Base-by-base conservation (phyloP, 2,113 vertebrate genomes). In the Ginglymostoma cirratum region DNA sequence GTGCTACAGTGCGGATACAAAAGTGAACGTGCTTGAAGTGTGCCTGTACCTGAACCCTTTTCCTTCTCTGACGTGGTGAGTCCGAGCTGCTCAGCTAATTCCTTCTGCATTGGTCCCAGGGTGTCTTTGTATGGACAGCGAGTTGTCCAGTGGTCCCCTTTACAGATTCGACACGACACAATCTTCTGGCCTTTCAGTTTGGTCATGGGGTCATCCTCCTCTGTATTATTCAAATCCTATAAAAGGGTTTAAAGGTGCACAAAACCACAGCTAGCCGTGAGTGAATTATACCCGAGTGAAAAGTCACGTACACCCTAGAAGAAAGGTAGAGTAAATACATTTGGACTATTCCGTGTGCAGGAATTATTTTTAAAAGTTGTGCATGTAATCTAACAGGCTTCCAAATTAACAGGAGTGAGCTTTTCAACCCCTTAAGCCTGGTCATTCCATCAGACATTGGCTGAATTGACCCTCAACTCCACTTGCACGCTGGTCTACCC, bases 121-220 rank as follows among this genome's bases (percentile, higher is more conserved):
- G 99, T 99, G 97, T 99, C 99, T 97, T 99, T 99, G 97, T 99
- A 99, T 0, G 99, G 99, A 93, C 99, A 99, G 90, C 99, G 98
- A 14, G 99, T 99, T 96, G 99, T 99, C 99, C 99, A 99, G 96
- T 99, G 99, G 97, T 99, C 99, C 0, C 99, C 99, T 96, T 99
- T 99, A 97, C 99, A 99, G 97, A 99, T 99, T 69, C 99, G 98
- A 96, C 99, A 99, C 0, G 98, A 99, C 52, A 99, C 99, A 0
- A 99, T 99, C 97, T 99, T 99, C 98, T 99, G 99, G 21, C 99
- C 98, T 97, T 99, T 99, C 66, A 99, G 97, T 96, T 99, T 99
- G 97, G 98, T 99, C 99, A 99, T 99, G 0, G 99, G 99, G 96
- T 99, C 99, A 94, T 99, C 99, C 96, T 99, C 99, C 97, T 99